These are phyloP conservation scores for Pteruthius melanotis DNA, from an alignment of 2,113 vertebrate genomes.

Conservation along the genomic window DNA sequence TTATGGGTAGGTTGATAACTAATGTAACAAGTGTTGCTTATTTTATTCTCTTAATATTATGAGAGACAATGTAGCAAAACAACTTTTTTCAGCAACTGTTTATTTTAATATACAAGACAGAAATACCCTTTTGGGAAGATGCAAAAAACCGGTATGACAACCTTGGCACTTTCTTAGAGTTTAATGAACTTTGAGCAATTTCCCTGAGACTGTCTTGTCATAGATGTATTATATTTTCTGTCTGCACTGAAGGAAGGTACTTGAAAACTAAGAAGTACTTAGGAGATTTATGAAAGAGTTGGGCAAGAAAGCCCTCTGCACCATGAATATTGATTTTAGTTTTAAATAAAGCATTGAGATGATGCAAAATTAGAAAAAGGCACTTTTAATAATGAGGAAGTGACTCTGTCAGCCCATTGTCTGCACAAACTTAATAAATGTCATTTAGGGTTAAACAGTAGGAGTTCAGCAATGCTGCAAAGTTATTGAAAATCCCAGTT, in stretches of 20 bases:
- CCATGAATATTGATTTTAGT: slow-evolving; percentile 37
- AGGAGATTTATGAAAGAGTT: slow-evolving; percentile 20
- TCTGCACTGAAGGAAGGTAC: slow-evolving; percentile 22
- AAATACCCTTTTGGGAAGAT: not conserved
- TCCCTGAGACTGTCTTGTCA: not conserved
- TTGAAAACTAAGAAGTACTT: slow-evolving; percentile 10
- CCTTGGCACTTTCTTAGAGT: not conserved
- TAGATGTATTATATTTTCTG: not conserved
- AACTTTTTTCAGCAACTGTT: not conserved
- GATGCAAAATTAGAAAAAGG: slow-evolving; percentile 46
- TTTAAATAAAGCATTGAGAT: slow-evolving; percentile 48
- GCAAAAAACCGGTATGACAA: not conserved
- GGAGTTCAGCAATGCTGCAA: slow-evolving; percentile 21
- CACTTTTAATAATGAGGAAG: slow-evolving; percentile 41
- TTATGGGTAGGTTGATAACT: not conserved
- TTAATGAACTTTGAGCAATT: not conserved
- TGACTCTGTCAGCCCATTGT: not conserved
- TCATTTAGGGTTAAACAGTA: slow-evolving; percentile 45
- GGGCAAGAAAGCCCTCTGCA: not conserved
- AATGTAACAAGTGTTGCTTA: not conserved
- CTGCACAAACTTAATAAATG: slow-evolving; percentile 57
- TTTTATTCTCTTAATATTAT: not conserved
- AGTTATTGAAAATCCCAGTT: slow-evolving; percentile 57
- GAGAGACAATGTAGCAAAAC: not conserved
- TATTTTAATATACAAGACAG: not conserved